These are phyloP conservation scores for Conchocele bisecta DNA, from an alignment of 2,888 invertebrate species.

Conservation along the genomic window DNA sequence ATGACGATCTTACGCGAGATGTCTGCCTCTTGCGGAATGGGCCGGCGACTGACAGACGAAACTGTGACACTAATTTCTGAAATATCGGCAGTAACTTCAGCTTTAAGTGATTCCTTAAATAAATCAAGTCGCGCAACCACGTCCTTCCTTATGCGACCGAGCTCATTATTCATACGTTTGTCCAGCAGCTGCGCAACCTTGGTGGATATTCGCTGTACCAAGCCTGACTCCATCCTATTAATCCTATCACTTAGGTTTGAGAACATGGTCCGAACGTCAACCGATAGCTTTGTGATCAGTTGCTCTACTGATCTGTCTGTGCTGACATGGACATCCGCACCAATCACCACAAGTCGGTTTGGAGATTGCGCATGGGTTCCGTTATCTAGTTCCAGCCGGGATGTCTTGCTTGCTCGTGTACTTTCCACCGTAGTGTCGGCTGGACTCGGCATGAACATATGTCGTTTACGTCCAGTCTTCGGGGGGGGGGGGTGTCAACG, in stretches of 20 bases:
- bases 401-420: too few relatives aligned
- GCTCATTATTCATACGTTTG: background rate
- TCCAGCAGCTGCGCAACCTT: background rate
- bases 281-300: background rate
- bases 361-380: too few relatives aligned
- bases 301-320: background rate
- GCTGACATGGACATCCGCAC: slow-evolving; percentile 1
- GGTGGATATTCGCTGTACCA: background rate
- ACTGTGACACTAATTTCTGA: background rate
- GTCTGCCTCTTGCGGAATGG: too few relatives aligned
- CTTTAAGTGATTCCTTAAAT: slow-evolving; percentile 1
- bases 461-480: too few relatives aligned
- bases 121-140: background rate
- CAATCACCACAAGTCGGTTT: background rate
- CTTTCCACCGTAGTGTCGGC: too few relatives aligned
- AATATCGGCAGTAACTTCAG: background rate
- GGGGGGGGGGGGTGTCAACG: too few relatives aligned
- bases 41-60: too few relatives aligned
- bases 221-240: background rate
- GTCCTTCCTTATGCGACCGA: slow-evolving; percentile 3
- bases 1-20: background rate
- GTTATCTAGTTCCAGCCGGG: too few relatives aligned
- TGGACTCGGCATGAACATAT: too few relatives aligned
- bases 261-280: background rate
- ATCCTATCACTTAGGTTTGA: background rate